These are phyloP conservation scores for Danio choprae DNA, from an alignment of 2,797 vertebrate genomes.

Conservation along the genomic window DNA sequence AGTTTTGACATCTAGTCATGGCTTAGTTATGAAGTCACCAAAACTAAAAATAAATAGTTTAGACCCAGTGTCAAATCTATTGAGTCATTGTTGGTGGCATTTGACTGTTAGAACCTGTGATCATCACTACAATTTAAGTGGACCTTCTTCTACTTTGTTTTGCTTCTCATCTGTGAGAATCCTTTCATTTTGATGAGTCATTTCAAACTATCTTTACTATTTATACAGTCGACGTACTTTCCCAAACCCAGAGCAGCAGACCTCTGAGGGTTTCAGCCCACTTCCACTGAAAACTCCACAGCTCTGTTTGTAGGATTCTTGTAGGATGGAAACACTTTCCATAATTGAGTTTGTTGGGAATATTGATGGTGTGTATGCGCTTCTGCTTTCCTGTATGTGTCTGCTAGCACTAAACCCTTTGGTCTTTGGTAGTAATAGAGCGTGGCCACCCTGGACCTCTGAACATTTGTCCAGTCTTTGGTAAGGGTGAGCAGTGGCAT, in stretches of 20 bases:
- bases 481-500: not conserved
- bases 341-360: constrained; percentile 25
- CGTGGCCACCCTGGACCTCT: not conserved
- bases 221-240: not conserved
- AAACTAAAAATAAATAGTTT: not conserved
- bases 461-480: not conserved
- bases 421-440: not conserved
- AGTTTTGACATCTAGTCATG: not conserved
- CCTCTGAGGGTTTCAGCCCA: constrained; percentile 23
- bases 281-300: constrained; percentile 28
- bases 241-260: not conserved
- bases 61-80: not conserved
- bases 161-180: not conserved
- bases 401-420: not conserved
- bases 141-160: constrained; percentile 5
- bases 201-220: constrained; percentile 22
- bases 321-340: constrained; percentile 26
- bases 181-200: constrained; percentile 37
- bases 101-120: not conserved
- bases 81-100: not conserved
- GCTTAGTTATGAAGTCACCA: not conserved
- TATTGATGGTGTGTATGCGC: not conserved
- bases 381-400: constrained; percentile 8
- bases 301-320: constrained; percentile 9
- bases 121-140: not conserved